Evolutionary conservation across 2,113 vertebrate species (phyloP), one percentile per base, ranked within the genome.

Genomic region (Corynorhinus townsendii): DNA sequence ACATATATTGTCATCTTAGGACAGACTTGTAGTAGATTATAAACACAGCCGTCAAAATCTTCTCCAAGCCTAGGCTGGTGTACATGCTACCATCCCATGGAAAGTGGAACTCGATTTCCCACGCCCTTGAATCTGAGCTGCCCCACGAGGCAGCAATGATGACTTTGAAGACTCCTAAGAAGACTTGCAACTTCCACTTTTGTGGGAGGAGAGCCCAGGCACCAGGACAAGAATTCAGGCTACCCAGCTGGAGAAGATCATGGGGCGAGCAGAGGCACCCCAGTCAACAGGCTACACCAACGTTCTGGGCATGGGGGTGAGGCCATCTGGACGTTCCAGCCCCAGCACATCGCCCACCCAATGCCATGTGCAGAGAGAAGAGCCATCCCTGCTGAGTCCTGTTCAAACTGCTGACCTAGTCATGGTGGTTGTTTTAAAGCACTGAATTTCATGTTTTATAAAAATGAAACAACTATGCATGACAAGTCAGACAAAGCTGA

Each of bases 281-380:
- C 0, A 2, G 7, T 3, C 4, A 3, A 43, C 3, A 26, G 45
- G 30, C 8, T 3, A 11, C 12, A 40, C 47, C 10, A 5, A 0
- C 0, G 7, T 80, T 73, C 22, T 20, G 12, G 14, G 38, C 8
- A 20, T 0, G 5, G 28, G 14, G 28, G 2, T 1, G 19, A 72
- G 59, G 52, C 26, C 79, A 71, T 16, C 69, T 30, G 30, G n/a
- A 26, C 9, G 24, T n/a, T 76, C 56, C 12, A 59, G 54, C 17
- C 43, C 15, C 19, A 11, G 26, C 40, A n/a, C 71, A 38, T 12
- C 11, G 4, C 6, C 11, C 19, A n/a, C 15, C 43, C 33, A 20
- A 69, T 5, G 22, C 45, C 33, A 14, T 0, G 1, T 1, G 20
- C 28, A 35, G 22, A 80, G 47, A 83, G 8, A 3, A 0, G 20